A percentile compares a stretch with the other conserved stretches of the same genome.
These are phyloP conservation scores for Takifugu rubripes DNA, from an alignment of 2,797 vertebrate species.

Conservation along the genomic window DNA sequence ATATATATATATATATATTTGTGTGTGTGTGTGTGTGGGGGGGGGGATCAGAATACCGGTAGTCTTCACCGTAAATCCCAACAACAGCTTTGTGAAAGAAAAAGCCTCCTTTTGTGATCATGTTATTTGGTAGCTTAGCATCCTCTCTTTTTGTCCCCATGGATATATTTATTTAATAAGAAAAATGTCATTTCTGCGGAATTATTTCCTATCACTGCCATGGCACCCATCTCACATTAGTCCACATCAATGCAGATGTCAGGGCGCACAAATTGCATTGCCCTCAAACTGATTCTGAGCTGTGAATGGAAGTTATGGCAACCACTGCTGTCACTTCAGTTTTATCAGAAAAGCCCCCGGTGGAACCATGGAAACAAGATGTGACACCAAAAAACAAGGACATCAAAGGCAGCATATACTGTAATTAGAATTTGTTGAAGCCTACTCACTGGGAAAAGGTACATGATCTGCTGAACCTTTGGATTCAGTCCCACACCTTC, in stretches of 20 bases:
- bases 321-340: conserved; percentile 71
- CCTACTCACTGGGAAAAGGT: conserved; percentile 59
- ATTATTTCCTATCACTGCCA: conserved; percentile 59
- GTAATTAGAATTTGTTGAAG: conserved; percentile 70
- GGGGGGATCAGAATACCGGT: conserved; percentile 39
- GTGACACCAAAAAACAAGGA: conserved; percentile 60
- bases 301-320: conserved; percentile 72
- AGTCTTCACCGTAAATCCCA: conserved; percentile 31
- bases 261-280: conserved; percentile 67
- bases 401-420: conserved; percentile 62
- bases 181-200: conserved; percentile 66
- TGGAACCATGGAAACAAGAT: conserved; percentile 70
- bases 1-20: no score
- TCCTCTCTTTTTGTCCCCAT: conserved; percentile 15
- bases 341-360: conserved; percentile 60
- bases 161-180: conserved; percentile 45
- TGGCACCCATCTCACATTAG: conserved; percentile 70
- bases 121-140: conserved; percentile 38
- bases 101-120: conserved; percentile 22
- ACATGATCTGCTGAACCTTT: conserved; percentile 56
- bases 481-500: conserved; percentile 52
- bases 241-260: conserved; percentile 74
- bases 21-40: no score
- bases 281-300: conserved; percentile 68
- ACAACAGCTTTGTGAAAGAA: conserved; percentile 13